Base-by-base conservation (phyloP, 2,888 invertebrate genomes). In the Sphinx pinastri region DNA sequence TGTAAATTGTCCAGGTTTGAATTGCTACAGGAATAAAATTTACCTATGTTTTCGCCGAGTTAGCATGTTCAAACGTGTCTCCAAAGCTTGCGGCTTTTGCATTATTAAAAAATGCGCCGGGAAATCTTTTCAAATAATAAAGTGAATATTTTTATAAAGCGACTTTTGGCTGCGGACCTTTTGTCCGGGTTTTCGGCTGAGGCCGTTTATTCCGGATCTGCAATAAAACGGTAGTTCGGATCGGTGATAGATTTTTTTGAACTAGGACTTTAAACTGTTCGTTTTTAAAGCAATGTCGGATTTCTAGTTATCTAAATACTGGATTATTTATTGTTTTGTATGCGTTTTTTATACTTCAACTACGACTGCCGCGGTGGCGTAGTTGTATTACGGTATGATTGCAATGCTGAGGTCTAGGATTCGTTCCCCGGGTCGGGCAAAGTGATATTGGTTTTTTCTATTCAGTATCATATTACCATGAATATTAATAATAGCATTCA, bases 31-130 rank as follows among this genome's bases (percentile, higher is more conserved):
- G 52, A 52, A 60, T 52, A 60, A 54, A 69, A 60, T 13, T 69
- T 60, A 60, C 69, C 49, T 55, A 49, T 68, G 69, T 60, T 60
- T 69, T 54, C 19, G 11, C 60, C 13, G 54, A 54, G 58, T 58
- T 49, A 58, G 60, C 52, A 60, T 54, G 69, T 69, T 59, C 45
- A 16, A 3, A 51, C 59, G 19, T 59, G 54, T 60, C 60, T 45
- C 60, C 69, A 60, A 60, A 16, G 52, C 57, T 16, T 38, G 38
- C 38, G 60, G 19, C 12, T 52, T 69, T 69, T 13, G 45, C 52
- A 38, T 69, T 58, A 68, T 57, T 60, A 59, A 52, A 60, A 60
- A 52, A 60, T 60, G 16, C 38, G 38, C 45, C 51, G 51, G 52
- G 10, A 19, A 59, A 31, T 51, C 51, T 69, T 69, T 51, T 69